Percentiles rank a stretch among this genome's conserved stretches.
Conservation (phyloP, 1,140 invertebrate genomes). For the Sminthurides bifidus region DNA sequence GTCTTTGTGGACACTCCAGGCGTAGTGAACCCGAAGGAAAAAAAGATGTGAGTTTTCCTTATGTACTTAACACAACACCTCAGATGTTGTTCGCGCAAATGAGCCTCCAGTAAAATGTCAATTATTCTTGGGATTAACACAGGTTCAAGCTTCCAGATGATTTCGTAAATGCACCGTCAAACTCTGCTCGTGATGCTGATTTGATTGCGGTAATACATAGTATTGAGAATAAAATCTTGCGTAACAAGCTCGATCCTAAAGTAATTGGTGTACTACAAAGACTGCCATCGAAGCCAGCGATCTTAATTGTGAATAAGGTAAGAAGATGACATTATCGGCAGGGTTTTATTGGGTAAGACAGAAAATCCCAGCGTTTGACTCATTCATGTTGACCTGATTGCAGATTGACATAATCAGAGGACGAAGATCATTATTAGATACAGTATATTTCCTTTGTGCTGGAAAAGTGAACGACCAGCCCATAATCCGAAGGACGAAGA, state of each 20-base stretch:
- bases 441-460: slow-evolving; percentile 55
- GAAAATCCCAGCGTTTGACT: background rate
- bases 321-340: slow-evolving; percentile 5
- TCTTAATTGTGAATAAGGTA: slow-evolving; percentile 83
- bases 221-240: slow-evolving; percentile 54
- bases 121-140: slow-evolving; percentile 16
- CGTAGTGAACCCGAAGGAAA: slow-evolving; percentile 51
- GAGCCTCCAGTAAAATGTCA: background rate
- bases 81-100: background rate
- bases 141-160: slow-evolving; percentile 42
- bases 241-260: slow-evolving; percentile 52
- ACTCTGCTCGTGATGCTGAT: slow-evolving; percentile 59
- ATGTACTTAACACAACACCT: background rate
- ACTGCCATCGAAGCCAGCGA: slow-evolving; percentile 51
- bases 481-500: slow-evolving; percentile 4
- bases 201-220: slow-evolving; percentile 77
- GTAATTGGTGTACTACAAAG: slow-evolving; percentile 54
- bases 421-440: slow-evolving; percentile 58
- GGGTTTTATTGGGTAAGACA: background rate
- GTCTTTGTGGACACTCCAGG: slow-evolving; percentile 81
- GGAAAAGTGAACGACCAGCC: slow-evolving; percentile 38
- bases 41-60: slow-evolving; percentile 44
- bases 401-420: slow-evolving; percentile 66
- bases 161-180: slow-evolving; percentile 52
- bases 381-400: slow-evolving; percentile 32